Conservation (phyloP, 2,888 invertebrate genomes). For the Napeogenes sylphis region DNA sequence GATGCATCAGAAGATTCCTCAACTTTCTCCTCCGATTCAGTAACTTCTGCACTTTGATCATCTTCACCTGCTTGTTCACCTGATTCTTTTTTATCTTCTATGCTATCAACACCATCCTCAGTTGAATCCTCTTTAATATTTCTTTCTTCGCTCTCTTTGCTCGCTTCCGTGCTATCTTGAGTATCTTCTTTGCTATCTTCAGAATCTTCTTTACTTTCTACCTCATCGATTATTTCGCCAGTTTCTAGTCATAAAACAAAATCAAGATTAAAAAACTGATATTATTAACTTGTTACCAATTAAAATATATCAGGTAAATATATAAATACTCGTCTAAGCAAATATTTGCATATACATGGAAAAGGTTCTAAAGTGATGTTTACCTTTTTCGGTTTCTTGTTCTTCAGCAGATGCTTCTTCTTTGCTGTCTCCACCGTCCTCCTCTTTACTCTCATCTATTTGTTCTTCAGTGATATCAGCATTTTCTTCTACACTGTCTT, state of each 20-base stretch:
- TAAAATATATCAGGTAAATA: too few species aligned
- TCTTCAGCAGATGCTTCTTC: conserved; percentile 71
- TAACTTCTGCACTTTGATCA: conserved; percentile 33
- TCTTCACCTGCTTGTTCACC: conserved; percentile 34
- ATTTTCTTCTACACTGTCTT: conserved; percentile 51
- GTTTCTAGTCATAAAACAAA: conserved; percentile 51
- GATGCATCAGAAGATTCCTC: conserved; percentile 45
- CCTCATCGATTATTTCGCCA: conserved; percentile 51
- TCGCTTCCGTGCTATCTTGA: conserved; percentile 40
- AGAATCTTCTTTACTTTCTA: conserved; percentile 56
- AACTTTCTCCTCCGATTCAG: conserved; percentile 42
- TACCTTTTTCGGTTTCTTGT: conserved; percentile 66
- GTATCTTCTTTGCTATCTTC: conserved; percentile 39
- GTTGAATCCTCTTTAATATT: conserved; percentile 41
- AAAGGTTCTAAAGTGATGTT: background rate
- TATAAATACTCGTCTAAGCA: too few species aligned
- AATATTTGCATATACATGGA: background rate
- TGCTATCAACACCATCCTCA: conserved; percentile 43
- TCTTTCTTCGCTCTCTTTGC: conserved; percentile 43
- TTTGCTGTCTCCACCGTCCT: conserved; percentile 49
- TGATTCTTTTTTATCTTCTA: conserved; percentile 37
- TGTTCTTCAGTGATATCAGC: conserved; percentile 56
- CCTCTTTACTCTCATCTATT: conserved; percentile 44
- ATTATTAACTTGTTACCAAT: background rate
- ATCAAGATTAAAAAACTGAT: conserved; percentile 7